Evolutionary conservation across 2,888 invertebrate genomes (phyloP).

Genomic region (Sarcophaga variegata): DNA sequence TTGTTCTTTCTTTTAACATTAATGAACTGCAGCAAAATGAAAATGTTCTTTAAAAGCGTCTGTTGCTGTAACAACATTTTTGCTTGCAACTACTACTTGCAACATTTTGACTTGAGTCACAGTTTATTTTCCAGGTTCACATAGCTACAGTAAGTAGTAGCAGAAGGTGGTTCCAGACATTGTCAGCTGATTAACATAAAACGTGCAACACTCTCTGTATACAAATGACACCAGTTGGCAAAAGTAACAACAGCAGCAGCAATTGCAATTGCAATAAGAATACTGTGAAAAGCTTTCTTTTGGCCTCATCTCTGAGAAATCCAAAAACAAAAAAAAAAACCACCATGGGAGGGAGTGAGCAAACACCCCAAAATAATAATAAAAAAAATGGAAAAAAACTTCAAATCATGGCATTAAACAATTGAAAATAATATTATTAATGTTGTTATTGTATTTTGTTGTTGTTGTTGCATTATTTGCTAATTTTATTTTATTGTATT

Average conservation of each 20-base stretch:
- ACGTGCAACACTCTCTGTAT: conserved; percentile 58
- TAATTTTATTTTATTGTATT: not conserved
- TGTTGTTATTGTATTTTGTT: too few species aligned
- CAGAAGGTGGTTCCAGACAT: conserved; percentile 16
- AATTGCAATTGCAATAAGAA: not conserved
- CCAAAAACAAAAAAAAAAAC: not conserved
- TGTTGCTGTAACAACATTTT: conserved; percentile 8
- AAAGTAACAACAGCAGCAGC: conserved; percentile 1
- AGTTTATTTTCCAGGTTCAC: conserved; percentile 52
- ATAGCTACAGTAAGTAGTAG: conserved; percentile 33
- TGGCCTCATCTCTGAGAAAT: too few species aligned
- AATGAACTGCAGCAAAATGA: conserved; percentile 44
- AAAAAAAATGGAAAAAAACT: not conserved
- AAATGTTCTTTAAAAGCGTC: not conserved
- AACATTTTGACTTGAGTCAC: conserved; percentile 58
- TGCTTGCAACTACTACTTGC: conserved; percentile 45
- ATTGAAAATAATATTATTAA: conserved; percentile 19
- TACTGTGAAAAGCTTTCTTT: too few species aligned
- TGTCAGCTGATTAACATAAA: conserved; percentile 59
- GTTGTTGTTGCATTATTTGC: not conserved
- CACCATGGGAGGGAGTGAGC: too few species aligned
- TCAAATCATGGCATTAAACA: conserved; percentile 39
- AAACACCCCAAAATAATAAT: too few species aligned
- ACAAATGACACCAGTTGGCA: conserved; percentile 58
- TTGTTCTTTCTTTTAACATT: conserved; percentile 39